These are phyloP conservation scores for Drosophila willistoni DNA, from an alignment of 1,140 invertebrate species.

Conservation along the genomic window DNA sequence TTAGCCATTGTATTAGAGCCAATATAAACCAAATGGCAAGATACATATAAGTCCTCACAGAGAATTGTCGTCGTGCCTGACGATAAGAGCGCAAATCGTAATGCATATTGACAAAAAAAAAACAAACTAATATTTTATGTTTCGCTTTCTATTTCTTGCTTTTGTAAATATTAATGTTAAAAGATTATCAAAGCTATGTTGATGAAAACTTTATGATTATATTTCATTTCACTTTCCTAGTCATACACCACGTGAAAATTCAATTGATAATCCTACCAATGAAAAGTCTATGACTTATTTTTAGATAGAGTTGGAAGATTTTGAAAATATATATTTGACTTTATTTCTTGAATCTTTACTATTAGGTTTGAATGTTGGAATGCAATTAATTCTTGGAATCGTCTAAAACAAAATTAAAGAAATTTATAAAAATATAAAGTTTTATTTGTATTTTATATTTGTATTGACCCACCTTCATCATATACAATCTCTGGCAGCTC, in stretches of 20 bases:
- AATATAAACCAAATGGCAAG: constrained; percentile 40
- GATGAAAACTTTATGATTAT: not conserved
- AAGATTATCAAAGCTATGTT: not conserved
- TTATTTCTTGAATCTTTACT: not conserved
- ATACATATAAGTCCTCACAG: constrained; percentile 31
- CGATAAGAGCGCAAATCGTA: constrained; percentile 28
- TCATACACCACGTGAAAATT: too few species aligned
- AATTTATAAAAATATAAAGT: too few species aligned
- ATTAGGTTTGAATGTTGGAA: too few species aligned
- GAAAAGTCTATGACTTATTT: too few species aligned
- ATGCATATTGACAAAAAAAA: constrained; percentile 26
- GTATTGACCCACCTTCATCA: too few species aligned
- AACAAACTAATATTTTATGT: not conserved
- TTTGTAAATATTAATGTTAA: not conserved
- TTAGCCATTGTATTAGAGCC: constrained; percentile 41
- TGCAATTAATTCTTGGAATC: too few species aligned
- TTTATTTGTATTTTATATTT: too few species aligned
- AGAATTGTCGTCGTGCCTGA: constrained; percentile 31
- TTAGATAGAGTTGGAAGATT: not conserved
- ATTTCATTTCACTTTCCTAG: too few species aligned
- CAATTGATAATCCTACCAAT: too few species aligned
- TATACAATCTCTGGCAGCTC: too few species aligned
- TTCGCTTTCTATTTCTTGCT: not conserved
- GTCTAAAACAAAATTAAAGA: too few species aligned
- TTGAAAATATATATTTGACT: not conserved